A percentile compares a stretch with the other conserved stretches of the same genome.
Evolutionary conservation across 1,140 invertebrate genomes (phyloP).

Genomic region (Paraescarpia echinospica): DNA sequence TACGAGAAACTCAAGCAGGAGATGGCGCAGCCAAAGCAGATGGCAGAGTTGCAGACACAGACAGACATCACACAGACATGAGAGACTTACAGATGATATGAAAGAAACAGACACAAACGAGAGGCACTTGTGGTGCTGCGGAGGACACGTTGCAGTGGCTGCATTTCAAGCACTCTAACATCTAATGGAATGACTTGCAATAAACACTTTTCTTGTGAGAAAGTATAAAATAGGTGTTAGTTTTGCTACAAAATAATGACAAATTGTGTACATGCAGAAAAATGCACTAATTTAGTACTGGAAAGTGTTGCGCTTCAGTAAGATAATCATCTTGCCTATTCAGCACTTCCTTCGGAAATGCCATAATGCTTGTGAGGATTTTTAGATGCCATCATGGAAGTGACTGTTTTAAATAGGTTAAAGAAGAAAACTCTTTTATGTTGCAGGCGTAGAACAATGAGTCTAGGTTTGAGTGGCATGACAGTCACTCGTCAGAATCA

Average conservation of each 20-base stretch:
- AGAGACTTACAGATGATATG: too few relatives aligned
- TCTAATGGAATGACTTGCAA: neutral
- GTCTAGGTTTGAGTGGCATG: neutral
- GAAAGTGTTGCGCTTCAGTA: neutral
- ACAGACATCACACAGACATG: neutral
- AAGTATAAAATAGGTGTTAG: neutral
- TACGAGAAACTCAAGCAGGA: constrained; percentile 42
- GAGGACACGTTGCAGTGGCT: too few relatives aligned
- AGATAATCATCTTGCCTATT: neutral
- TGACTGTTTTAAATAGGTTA: neutral
- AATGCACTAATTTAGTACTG: neutral
- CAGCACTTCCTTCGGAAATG: neutral
- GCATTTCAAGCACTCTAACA: neutral
- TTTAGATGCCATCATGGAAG: neutral
- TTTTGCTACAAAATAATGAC: neutral
- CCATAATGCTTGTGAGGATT: neutral
- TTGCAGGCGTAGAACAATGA: neutral
- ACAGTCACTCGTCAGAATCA: neutral
- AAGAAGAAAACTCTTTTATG: neutral
- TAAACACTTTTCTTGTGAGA: neutral
- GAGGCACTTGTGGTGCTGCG: too few relatives aligned
- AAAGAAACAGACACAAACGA: too few relatives aligned
- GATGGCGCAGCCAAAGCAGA: constrained; percentile 12
- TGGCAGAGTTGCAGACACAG: neutral
- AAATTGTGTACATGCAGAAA: neutral